These are phyloP conservation scores for Endomychus coccineus DNA, from an alignment of 2,888 invertebrate genomes.

Conservation along the genomic window DNA sequence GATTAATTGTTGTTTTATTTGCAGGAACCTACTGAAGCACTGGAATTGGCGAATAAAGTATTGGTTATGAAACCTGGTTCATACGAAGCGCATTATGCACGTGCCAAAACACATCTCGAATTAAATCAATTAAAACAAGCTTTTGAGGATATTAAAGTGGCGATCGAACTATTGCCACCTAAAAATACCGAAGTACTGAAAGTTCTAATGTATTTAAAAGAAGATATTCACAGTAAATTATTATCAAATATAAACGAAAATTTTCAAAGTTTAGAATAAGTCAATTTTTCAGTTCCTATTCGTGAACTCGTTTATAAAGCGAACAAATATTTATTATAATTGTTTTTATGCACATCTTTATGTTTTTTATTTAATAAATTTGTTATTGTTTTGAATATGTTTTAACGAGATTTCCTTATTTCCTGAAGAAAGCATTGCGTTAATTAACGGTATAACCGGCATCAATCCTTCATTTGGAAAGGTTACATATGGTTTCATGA, in stretches of 20 bases:
- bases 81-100: constrained; percentile 88
- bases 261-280: neutral
- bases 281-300: neutral
- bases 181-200: constrained; percentile 66
- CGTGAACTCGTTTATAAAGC: no score
- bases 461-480: no score
- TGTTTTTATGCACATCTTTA: no score
- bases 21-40: constrained; percentile 77
- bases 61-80: constrained; percentile 77
- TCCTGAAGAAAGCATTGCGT: no score
- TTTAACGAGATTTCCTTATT: no score
- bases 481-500: no score
- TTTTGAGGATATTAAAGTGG: constrained; percentile 74
- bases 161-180: constrained; percentile 64
- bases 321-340: no score
- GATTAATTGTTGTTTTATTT: constrained; percentile 7
- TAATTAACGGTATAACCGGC: no score
- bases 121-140: constrained; percentile 65
- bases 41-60: constrained; percentile 82
- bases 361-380: no score
- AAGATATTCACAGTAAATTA: constrained; percentile 59
- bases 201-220: constrained; percentile 65
- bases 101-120: constrained; percentile 80
- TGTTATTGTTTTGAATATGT: no score
- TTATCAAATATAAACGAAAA: no score